Evolutionary conservation across 2,888 invertebrate species (phyloP), one percentile per base, ranked within the genome.

Genomic region (Pycnomerus fuliginosus): DNA sequence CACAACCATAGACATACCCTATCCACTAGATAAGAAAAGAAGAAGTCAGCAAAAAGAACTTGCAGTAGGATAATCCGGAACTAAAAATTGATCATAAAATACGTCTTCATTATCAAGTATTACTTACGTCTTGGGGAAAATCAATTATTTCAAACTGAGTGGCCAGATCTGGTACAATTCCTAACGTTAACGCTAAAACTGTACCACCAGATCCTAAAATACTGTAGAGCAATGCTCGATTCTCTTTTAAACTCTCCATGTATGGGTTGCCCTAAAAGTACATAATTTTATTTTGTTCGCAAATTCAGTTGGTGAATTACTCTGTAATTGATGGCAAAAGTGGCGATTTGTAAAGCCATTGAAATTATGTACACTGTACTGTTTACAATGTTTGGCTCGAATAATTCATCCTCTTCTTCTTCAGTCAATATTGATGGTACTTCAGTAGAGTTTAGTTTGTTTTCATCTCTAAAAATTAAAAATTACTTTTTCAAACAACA

Each of bases 341-440:
- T 99, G 1, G 95, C 92, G 54, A 99, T 87, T 77, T 99, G 99
- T 48, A 99, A 76, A 10, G 96, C 87, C 85, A 98, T 88, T 1
- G 97, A 96, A 62, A 99, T 95, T 44, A 99, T 90, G 69, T 99
- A 99, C 8, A 99, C 97, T 0, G 97, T 96, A 64, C 96, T 95
- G 73, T 99, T 99, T 23, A 99, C 80, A 46, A 99, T 80, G 68
- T 90, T 95, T 3, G 98, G 94, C 60, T 89, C 84, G 72, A 98
- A 99, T 55, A 85, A 83, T 39, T 83, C 82, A 44, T 93, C 90
- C 60, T 90, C 83, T 55, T 88, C 87, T 16, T 85, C 84, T 20
- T 74, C 75, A 3, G 62, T 63, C 11, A 65, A 24, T 39, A 46
- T 37, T 34, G 36, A 51, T 2, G 46, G 16, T 0, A 76, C 71